Conservation (phyloP, 1,140 invertebrate genomes). For the Bactericera cockerelli region DNA sequence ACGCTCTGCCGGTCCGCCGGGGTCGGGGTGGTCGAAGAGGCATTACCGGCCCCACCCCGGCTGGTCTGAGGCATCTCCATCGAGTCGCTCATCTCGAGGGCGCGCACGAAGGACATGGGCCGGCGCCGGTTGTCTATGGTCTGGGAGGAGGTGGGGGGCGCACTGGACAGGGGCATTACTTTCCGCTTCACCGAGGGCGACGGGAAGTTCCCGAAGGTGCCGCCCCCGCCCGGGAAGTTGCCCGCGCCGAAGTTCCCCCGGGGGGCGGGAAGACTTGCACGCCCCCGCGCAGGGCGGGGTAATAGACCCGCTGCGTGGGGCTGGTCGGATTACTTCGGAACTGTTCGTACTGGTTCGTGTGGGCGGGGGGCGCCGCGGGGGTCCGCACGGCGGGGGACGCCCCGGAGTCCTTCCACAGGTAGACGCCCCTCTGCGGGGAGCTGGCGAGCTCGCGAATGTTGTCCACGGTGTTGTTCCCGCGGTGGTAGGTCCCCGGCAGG, state of each 20-base stretch:
- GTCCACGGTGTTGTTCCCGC: constrained; percentile 38
- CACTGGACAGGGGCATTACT: constrained; percentile 20
- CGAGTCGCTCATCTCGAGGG: constrained; percentile 76
- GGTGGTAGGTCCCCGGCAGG: constrained; percentile 24
- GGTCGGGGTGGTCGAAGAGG: constrained; percentile 40
- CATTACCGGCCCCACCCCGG: constrained; percentile 26
- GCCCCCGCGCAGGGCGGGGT: constrained; percentile 38
- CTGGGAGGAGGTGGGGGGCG: constrained; percentile 29
- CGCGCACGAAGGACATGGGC: constrained; percentile 83
- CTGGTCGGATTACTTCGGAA: constrained; percentile 60
- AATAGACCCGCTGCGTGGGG: constrained; percentile 45
- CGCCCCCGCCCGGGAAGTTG: constrained; percentile 6
- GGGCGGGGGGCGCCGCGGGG: constrained; percentile 27
- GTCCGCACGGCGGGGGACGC: constrained; percentile 34
- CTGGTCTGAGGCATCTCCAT: constrained; percentile 45
- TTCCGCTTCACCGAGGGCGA: constrained; percentile 49
- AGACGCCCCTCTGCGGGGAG: constrained; percentile 64
- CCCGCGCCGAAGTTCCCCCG: too few relatives aligned
- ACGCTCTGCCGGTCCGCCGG: constrained; percentile 72
- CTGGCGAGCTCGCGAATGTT: constrained; percentile 61
- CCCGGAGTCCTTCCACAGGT: constrained; percentile 70
- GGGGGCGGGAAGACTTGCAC: constrained; percentile 47
- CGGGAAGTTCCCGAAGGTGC: constrained; percentile 29
- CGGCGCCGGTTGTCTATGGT: constrained; percentile 37
- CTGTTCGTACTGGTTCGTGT: constrained; percentile 31